Evolutionary conservation across 1,140 invertebrate genomes (phyloP), one percentile per base, ranked within the genome.

Genomic region (Conopomorpha cramerella): DNA sequence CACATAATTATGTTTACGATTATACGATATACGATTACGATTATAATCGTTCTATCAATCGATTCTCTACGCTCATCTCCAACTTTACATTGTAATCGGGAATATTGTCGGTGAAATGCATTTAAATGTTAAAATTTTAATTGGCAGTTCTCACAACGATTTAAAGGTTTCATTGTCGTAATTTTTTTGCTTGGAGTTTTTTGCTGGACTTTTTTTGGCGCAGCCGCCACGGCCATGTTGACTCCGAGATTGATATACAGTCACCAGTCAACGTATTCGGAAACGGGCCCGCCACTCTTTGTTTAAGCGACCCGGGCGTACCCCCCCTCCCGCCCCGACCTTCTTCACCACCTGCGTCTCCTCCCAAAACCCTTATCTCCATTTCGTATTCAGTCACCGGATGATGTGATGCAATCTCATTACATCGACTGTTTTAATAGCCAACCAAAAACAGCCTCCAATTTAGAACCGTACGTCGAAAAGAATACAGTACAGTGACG

Each of bases 161-260:
- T 38, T 31, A 30, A 38, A 25, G 14, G 19, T 30, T 38, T 23
- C 19, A 14, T 19, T 31, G 10, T 38, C 14, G 14, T 12, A 32
- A 32, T 35, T 25, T n/a, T 25, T 28, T 32, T 18, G 14, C 29
- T 12, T 26, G 12, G 8, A 29, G 30, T 14, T 32, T 38, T 35
- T 38, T 26, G 8, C 16, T 17, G 15, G 8, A 12, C 16, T 33
- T 33, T 33, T 17, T 33, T 33, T 4, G 8, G 10, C 14, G 31
- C 18, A n/a, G n/a, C n/a, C n/a, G n/a, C n/a, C n/a, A 7, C 8
- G 4, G 30, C 30, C 30, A 16, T 41, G 38, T 30, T 44, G 32
- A 43, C 36, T 34, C 30, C 30, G 13, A 32, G 30, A 32, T 32
- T 32, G 30, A 32, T 32, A 32, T 32, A 32, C 30, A 16, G 30